Evolutionary conservation across 2,888 invertebrate species (phyloP).

Genomic region (Lepetodrilus schrolli): DNA sequence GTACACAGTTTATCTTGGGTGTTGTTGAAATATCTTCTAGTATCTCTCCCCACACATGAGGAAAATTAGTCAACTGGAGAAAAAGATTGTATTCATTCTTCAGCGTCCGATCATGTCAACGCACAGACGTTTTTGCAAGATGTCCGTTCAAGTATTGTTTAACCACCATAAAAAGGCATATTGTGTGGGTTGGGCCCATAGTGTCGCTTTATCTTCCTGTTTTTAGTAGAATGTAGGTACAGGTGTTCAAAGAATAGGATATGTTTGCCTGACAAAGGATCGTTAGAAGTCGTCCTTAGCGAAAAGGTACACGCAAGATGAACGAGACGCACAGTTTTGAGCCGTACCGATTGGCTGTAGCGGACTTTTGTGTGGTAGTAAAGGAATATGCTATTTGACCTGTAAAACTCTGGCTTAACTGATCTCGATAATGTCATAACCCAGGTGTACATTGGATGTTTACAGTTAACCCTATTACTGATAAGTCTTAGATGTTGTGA

Average conservation of each 20-base stretch:
- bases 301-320: not conserved
- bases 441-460: not conserved
- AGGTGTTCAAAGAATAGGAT: conserved; percentile 20
- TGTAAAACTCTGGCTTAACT: conserved; percentile 7
- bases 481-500: too few species aligned
- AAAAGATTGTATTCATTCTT: not conserved
- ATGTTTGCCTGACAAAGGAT: conserved; percentile 17
- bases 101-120: not conserved
- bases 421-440: not conserved
- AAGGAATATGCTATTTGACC: not conserved
- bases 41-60: not conserved
- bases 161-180: not conserved
- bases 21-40: conserved; percentile 9
- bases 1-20: conserved; percentile 1
- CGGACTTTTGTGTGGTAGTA: not conserved
- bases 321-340: not conserved
- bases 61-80: not conserved
- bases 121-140: not conserved
- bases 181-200: not conserved
- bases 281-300: not conserved
- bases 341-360: not conserved
- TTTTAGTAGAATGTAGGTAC: not conserved
- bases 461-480: not conserved
- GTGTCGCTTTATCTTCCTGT: conserved; percentile 1
- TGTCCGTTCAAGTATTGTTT: not conserved